Percentiles rank a stretch among this genome's conserved stretches.
Conservation (phyloP, 2,113 vertebrate species). For the Hydrolagus affinis region DNA sequence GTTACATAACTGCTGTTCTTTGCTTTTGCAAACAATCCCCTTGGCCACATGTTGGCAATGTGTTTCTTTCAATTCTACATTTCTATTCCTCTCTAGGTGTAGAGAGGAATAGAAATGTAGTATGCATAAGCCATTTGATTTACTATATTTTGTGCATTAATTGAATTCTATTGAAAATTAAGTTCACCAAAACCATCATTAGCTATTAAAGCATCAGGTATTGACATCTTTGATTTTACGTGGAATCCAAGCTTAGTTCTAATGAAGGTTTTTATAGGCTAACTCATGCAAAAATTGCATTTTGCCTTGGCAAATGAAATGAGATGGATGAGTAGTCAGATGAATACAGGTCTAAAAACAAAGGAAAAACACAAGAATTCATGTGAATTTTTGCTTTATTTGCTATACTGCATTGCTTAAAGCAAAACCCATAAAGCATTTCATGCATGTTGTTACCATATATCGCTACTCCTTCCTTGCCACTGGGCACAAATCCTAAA, state of each 20-base stretch:
- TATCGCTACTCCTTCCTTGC: too few species aligned
- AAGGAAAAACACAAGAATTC: background rate
- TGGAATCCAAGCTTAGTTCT: constrained; percentile 11
- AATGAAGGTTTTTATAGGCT: background rate
- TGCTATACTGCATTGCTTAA: too few species aligned
- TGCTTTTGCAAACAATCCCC: constrained; percentile 4
- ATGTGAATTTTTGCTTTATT: too few species aligned
- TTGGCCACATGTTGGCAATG: constrained; percentile 24
- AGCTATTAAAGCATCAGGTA: constrained; percentile 1
- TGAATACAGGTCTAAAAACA: background rate
- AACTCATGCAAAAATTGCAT: background rate
- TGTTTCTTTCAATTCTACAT: constrained; percentile 6
- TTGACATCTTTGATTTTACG: background rate
- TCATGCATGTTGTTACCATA: too few species aligned
- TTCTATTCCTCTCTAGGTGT: constrained; percentile 24
- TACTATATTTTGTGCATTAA: constrained; percentile 23
- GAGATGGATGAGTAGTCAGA: background rate
- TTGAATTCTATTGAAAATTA: constrained; percentile 28
- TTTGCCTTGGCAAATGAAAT: background rate
- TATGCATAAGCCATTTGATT: constrained; percentile 9
- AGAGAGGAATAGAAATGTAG: too few species aligned
- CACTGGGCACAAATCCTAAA: too few species aligned
- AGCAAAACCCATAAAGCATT: too few species aligned
- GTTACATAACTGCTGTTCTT: constrained; percentile 8
- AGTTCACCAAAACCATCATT: constrained; percentile 9